These are phyloP conservation scores for Ptychodera flava DNA, from an alignment of 35 echinoderm and acorn worm species.

Conservation along the genomic window DNA sequence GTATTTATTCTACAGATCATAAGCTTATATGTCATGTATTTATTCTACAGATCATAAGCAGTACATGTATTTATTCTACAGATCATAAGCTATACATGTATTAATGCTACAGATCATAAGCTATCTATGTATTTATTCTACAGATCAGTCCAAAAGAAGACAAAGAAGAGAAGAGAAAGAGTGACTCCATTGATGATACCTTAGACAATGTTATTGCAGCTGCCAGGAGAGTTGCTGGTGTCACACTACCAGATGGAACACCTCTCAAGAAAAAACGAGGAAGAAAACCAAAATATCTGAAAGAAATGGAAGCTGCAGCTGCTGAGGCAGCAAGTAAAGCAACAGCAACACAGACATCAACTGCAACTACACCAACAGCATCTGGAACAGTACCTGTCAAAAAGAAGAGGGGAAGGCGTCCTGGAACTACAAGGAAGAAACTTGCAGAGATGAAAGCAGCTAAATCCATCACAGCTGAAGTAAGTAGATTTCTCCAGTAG, in stretches of 20 bases:
- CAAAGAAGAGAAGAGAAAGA: background rate
- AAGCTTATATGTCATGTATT: too few species aligned
- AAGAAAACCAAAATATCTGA: constrained; percentile 23
- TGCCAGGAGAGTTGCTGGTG: background rate
- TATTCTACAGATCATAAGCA: too few species aligned
- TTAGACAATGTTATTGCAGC: background rate
- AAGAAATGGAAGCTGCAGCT: background rate
- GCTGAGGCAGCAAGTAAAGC: background rate
- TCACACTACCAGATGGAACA: background rate
- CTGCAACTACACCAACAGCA: background rate
- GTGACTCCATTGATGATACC: background rate
- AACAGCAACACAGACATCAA: background rate
- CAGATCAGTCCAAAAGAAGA: background rate
- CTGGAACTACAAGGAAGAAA: background rate
- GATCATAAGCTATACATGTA: too few species aligned
- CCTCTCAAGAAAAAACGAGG: constrained; percentile 16
- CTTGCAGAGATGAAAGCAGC: background rate
- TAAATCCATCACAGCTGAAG: background rate
- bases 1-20: too few species aligned
- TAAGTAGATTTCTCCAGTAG: too few species aligned
- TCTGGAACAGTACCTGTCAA: background rate
- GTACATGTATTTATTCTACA: too few species aligned
- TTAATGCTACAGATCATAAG: too few species aligned
- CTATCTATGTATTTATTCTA: too few species aligned
- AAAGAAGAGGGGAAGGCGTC: background rate